Evolutionary conservation across 2,888 invertebrate species (phyloP), one percentile per base, ranked within the genome.

Genomic region (Parnassius smintheus): DNA sequence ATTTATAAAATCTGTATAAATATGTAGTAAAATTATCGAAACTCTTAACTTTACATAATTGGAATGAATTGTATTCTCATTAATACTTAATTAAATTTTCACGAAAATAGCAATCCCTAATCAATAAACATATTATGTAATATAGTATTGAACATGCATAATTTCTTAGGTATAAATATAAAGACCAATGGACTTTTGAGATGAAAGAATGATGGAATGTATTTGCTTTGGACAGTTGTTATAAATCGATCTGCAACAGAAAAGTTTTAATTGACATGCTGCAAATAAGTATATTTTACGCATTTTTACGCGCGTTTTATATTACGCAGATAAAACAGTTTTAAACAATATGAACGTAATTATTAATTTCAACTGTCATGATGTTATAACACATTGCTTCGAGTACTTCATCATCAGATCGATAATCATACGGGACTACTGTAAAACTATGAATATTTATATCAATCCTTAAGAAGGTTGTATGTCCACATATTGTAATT

Each of bases 391-490:
- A 13, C 13, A 12, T 49, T 55, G 22, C 48, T 9, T 58, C 49
- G 22, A 35, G 35, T 51, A n/a, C 45, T 51, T n/a, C 18, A 56
- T 56, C 56, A 51, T 51, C 52, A 64, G 64, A 55, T 13, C 2
- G 8, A 13, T 3, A 68, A 66, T 69, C 72, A 70, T 74, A 72
- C 77, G 82, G 82, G 83, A 83, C 78, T 80, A 73, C 75, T 80
- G 75, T 80, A 76, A 77, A 80, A 77, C 75, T 73, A 75, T 72
- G 72, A 76, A 70, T 76, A 80, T 76, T n/a, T 66, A 48, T 56
- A 80, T 80, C 82, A 82, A 82, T 87, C 86, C 88, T 87, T 90
- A 81, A 78, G 80, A 89, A 89, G 88, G 89, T 89, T 90, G 89
- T 89, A 87, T 83, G 87, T 88, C 86, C 85, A 86, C 74, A 73